Evolutionary conservation across 2,797 vertebrate species (phyloP).

Genomic region (Poeciliopsis paucimaculata): DNA sequence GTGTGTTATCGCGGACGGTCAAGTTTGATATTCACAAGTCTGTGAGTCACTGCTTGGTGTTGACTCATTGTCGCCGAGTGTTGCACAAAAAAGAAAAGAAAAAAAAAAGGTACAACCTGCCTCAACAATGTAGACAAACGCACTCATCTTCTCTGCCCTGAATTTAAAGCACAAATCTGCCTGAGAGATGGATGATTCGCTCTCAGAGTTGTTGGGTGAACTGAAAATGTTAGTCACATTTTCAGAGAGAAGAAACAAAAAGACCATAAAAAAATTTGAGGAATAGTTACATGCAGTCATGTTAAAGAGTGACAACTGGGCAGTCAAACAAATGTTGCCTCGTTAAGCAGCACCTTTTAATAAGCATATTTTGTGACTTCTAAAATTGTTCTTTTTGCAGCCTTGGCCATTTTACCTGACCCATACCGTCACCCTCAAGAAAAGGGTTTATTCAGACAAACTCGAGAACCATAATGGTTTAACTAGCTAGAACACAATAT

Average conservation of each 20-base stretch:
- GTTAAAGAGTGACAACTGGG: neutral
- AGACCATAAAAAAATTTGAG: conserved; percentile 15
- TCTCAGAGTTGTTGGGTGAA: conserved; percentile 43
- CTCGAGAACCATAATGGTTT: neutral
- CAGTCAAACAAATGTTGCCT: neutral
- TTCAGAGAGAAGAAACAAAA: conserved; percentile 18
- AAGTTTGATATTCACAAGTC: conserved; percentile 32
- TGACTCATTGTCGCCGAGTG: conserved; percentile 10
- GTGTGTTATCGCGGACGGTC: conserved; percentile 26
- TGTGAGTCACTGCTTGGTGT: conserved; percentile 2
- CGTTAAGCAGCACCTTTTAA: neutral
- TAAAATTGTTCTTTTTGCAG: neutral
- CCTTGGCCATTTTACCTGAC: neutral
- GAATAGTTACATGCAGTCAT: conserved; percentile 16
- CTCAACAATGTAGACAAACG: conserved; percentile 49
- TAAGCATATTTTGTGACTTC: neutral
- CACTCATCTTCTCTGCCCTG: conserved; percentile 37
- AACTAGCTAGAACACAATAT: neutral
- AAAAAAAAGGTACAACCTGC: conserved; percentile 23
- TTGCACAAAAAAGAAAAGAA: conserved; percentile 21
- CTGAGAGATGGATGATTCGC: conserved; percentile 46
- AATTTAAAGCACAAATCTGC: conserved; percentile 58
- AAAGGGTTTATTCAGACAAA: neutral
- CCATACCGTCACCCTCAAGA: neutral
- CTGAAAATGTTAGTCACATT: conserved; percentile 41